phyloP scores from a whole-genome alignment of 53 echinoderm and acorn worm genomes.

The Astropecten irregularis region DNA sequence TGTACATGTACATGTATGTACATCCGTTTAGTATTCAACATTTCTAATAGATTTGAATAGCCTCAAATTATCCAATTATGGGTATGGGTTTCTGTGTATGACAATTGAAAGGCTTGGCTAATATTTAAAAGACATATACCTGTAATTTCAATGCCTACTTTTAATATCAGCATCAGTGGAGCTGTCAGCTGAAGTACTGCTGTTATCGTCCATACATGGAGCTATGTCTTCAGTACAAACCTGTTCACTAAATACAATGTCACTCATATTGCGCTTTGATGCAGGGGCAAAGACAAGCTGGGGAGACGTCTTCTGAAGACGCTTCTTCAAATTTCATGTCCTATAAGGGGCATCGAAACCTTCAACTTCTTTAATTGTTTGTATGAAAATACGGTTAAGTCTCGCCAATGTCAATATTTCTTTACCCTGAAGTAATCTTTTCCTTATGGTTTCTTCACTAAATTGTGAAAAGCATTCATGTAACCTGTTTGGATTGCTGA shows the following conservation, averaged over 20 bases:
- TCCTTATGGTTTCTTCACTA: neutral
- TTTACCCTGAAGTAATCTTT: constrained; percentile 5
- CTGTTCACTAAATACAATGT: constrained; percentile 28
- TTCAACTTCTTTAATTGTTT: constrained; percentile 26
- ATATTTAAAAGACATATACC: no score
- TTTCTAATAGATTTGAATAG: no score
- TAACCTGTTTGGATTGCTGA: neutral
- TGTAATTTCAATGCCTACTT: no score
- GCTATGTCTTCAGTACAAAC: constrained; percentile 19
- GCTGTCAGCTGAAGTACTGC: constrained; percentile 5
- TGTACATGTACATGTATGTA: no score
- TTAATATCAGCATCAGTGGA: no score
- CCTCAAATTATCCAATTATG: no score
- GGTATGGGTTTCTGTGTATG: no score
- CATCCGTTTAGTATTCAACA: no score
- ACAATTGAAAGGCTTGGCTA: no score
- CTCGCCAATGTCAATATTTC: constrained; percentile 3
- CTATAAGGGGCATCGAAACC: constrained; percentile 33
- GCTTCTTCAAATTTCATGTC: constrained; percentile 36
- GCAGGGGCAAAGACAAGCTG: constrained; percentile 43
- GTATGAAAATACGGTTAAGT: neutral
- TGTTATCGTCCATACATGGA: neutral
- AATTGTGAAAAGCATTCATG: neutral
- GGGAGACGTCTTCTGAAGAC: constrained; percentile 30
- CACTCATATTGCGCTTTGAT: constrained; percentile 26